phyloP scores from a whole-genome alignment of 1,140 invertebrate species.

The Danaus melanippus region DNA sequence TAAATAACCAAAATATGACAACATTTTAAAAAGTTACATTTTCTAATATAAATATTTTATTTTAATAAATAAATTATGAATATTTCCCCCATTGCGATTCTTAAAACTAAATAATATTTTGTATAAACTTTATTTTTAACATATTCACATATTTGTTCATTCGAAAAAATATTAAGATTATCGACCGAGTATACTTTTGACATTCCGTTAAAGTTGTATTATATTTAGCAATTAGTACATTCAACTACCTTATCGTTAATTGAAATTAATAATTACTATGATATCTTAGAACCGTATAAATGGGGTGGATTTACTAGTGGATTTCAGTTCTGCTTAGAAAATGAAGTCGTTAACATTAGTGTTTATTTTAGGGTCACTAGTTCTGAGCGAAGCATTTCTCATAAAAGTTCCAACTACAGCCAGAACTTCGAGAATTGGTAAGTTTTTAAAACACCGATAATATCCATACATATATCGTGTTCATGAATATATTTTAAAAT shows the following conservation, averaged over 20 bases:
- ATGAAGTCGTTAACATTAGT: constrained; percentile 46
- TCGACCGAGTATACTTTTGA: constrained; percentile 27
- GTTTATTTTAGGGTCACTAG: constrained; percentile 19
- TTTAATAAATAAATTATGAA: constrained; percentile 2
- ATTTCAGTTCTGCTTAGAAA: constrained; percentile 25
- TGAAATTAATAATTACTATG: constrained; percentile 23
- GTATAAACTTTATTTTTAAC: too few species aligned
- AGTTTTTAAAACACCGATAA: constrained; percentile 9
- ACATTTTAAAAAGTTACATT: too few species aligned
- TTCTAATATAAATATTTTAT: background rate
- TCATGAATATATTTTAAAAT: background rate
- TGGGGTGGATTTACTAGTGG: constrained; percentile 5
- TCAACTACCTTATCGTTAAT: constrained; percentile 30
- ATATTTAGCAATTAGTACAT: constrained; percentile 26
- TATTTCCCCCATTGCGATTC: background rate
- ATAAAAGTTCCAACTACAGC: constrained; percentile 44
- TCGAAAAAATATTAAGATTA: constrained; percentile 15
- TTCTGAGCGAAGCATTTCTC: constrained; percentile 31
- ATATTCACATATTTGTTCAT: too few species aligned
- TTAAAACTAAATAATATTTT: too few species aligned
- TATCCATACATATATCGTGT: background rate
- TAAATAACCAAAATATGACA: too few species aligned
- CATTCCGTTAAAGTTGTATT: constrained; percentile 23
- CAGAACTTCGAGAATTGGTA: constrained; percentile 26
- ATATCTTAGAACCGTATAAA: constrained; percentile 28